These are phyloP conservation scores for Microtus oregoni DNA, from an alignment of 2,113 vertebrate genomes.

Conservation along the genomic window DNA sequence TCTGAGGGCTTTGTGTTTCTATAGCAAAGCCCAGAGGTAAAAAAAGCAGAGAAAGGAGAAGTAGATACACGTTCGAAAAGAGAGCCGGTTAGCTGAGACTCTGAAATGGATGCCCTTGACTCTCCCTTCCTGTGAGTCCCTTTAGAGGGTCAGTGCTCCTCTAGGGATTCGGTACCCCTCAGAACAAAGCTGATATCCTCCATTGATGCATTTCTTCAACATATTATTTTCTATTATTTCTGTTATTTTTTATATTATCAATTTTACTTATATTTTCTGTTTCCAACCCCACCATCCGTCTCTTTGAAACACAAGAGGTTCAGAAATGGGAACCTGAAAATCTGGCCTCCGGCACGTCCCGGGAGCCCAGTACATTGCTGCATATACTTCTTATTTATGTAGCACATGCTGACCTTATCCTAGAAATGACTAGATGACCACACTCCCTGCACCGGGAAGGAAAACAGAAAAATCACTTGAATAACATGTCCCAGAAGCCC, in stretches of 20 bases:
- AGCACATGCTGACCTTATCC: not conserved
- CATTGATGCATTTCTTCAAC: not conserved
- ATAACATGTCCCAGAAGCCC: not conserved
- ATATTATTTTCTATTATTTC: not conserved
- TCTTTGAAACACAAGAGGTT: not conserved
- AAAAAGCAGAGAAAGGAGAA: not conserved
- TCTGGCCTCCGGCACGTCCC: not conserved
- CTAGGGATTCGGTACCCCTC: too few relatives aligned
- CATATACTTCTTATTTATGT: accelerated
- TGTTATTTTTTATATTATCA: not conserved
- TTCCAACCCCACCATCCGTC: not conserved
- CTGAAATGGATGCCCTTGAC: not conserved
- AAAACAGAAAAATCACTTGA: not conserved
- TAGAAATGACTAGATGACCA: not conserved
- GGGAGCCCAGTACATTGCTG: not conserved
- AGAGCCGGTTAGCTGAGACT: not conserved
- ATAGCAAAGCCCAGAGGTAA: not conserved
- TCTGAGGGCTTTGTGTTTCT: not conserved
- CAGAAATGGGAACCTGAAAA: not conserved
- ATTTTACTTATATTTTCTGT: not conserved
- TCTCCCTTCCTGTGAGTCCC: not conserved
- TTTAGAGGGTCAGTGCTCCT: too few relatives aligned
- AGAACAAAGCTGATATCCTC: not conserved
- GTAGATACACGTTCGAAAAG: not conserved
- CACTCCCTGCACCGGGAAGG: not conserved